phyloP scores from a whole-genome alignment of 1,140 invertebrate genomes.

The Drosophila nebulosa region DNA sequence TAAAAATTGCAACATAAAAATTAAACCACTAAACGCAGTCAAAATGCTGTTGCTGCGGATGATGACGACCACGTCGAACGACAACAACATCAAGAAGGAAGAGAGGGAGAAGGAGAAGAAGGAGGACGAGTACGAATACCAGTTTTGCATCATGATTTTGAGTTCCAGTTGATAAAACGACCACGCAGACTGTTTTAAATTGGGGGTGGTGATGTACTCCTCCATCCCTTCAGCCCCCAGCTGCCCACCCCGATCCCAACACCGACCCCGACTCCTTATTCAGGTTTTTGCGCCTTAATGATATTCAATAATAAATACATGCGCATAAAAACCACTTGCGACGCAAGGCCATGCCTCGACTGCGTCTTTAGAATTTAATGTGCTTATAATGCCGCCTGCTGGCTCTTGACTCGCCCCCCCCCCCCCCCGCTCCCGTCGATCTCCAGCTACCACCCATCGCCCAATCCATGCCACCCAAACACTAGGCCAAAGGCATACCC shows the following conservation, averaged over 20 bases:
- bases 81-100: not conserved
- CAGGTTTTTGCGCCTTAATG: slow-evolving; percentile 46
- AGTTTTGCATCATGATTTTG: slow-evolving; percentile 16
- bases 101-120: not conserved
- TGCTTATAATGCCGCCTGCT: slow-evolving; percentile 78
- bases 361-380: slow-evolving; percentile 76
- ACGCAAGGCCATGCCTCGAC: slow-evolving; percentile 62
- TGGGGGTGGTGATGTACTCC: not conserved
- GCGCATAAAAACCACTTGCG: slow-evolving; percentile 75
- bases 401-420: slow-evolving; percentile 47
- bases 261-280: not conserved
- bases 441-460: not conserved
- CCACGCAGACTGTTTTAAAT: not conserved
- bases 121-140: not conserved
- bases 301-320: slow-evolving; percentile 75
- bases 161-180: slow-evolving; percentile 9
- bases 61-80: not conserved
- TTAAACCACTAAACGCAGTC: slow-evolving; percentile 74
- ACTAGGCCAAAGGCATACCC: not conserved
- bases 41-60: slow-evolving; percentile 30
- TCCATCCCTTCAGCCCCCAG: slow-evolving; percentile 11
- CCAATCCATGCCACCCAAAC: not conserved
- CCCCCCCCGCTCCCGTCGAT: slow-evolving; percentile 10
- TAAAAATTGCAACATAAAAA: slow-evolving; percentile 72
- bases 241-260: not conserved